Conservation (phyloP, 2,888 invertebrate genomes). For the Cryptus armator region DNA sequence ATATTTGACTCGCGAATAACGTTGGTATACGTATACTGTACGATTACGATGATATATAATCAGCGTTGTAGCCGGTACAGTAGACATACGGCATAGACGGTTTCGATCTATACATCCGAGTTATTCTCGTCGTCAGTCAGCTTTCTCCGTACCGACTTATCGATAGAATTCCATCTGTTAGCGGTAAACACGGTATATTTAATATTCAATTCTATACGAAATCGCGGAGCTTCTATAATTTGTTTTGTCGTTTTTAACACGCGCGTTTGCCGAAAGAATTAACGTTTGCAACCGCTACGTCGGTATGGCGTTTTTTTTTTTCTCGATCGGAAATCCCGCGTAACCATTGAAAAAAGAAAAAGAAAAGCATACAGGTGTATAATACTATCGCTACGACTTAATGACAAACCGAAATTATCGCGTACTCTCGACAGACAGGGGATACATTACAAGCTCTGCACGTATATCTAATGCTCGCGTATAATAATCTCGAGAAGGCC, state of each 20-base stretch:
- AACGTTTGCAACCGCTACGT: background rate
- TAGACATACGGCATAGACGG: slow-evolving; percentile 1
- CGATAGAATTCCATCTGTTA: slow-evolving; percentile 73
- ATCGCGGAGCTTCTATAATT: slow-evolving; percentile 34
- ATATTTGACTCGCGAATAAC: slow-evolving; percentile 32
- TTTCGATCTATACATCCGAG: slow-evolving; percentile 16
- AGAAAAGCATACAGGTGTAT: slow-evolving; percentile 20
- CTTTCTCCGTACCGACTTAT: slow-evolving; percentile 80
- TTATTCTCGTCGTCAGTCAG: slow-evolving; percentile 69
- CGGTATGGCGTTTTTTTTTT: background rate
- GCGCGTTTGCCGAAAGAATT: background rate
- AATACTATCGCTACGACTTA: background rate
- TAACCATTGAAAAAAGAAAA: background rate
- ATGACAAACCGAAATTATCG: slow-evolving; percentile 46
- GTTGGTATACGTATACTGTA: slow-evolving; percentile 22
- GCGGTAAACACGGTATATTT: slow-evolving; percentile 47
- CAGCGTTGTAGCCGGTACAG: slow-evolving; percentile 9
- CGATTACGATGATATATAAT: slow-evolving; percentile 2
- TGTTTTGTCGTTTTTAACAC: background rate
- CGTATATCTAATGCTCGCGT: background rate
- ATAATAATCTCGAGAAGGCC: slow-evolving; percentile 14
- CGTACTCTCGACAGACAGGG: background rate
- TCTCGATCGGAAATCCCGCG: slow-evolving; percentile 36
- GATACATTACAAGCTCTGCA: background rate
- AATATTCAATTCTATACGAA: slow-evolving; percentile 28